Base-by-base conservation (phyloP, 2,888 invertebrate species). In the Pandemis corylana region DNA sequence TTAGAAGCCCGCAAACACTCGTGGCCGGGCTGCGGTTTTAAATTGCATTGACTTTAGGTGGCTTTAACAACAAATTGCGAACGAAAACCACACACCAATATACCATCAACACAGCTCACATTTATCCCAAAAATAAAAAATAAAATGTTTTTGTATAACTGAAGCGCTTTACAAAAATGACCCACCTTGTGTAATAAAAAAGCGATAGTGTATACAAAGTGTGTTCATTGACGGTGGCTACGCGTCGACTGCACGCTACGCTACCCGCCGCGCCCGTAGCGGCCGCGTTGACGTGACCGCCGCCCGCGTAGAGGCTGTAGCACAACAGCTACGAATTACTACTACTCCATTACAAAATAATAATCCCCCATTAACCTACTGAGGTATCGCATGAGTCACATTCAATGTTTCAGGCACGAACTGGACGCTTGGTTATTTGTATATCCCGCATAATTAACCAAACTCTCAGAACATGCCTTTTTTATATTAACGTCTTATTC, bases 221-320 rank as follows among this genome's bases (percentile, higher is more conserved):
- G 69, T 63, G 69, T 61, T 64, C 74, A 49, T 64, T 68, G 68
- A 41, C 65, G 74, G 56, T 36, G 72, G 44, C 69, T 65, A 69
- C 51, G 65, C 65, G 65, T 36, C 69, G 74, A 74, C 74, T 74
- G 74, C 74, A 53, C 49, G 56, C 56, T 56, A 56, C 51, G 65
- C 65, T 63, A 15, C 42, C 12, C 41, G 49, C 51, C 51, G 74
- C 36, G 64, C 68, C 46, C 59, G 71, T 66, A 53, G 65, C 65
- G 65, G 42, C 56, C 63, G 63, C 63, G 68, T 64, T 36, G 51
- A 41, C 72, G 68, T 44, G 36, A n/a, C 62, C n/a, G 28, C 28
- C 71, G 64, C 36, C 42, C 63, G 10, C 67, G 72, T 72, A 56
- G 63, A 64, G 64, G 64, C 64, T 42, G 64, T 64, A 64, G 46